Conservation (phyloP, 1,140 invertebrate genomes). For the Acromyrmex heyeri region DNA sequence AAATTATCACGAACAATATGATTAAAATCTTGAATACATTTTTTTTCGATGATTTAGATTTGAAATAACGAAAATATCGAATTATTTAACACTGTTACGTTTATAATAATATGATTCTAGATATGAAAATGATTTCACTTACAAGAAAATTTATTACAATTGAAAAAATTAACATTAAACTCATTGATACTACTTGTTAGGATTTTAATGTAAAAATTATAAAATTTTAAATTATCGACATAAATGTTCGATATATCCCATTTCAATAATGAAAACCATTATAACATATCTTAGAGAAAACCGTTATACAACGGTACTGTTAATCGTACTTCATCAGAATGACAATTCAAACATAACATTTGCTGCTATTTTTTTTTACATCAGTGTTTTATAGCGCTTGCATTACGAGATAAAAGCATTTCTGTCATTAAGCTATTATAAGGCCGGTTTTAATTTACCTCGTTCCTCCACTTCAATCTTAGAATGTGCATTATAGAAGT, state of each 20-base stretch:
- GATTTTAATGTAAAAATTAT: neutral
- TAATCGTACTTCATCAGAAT: slow-evolving; percentile 28
- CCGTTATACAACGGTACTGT: slow-evolving; percentile 46
- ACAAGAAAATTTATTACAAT: neutral
- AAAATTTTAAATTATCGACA: neutral
- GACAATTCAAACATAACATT: slow-evolving; percentile 20
- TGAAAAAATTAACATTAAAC: neutral
- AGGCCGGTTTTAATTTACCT: slow-evolving; percentile 55
- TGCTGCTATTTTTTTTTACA: neutral
- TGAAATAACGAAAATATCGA: neutral
- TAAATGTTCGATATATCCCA: neutral
- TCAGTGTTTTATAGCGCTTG: neutral
- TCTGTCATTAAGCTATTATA: slow-evolving; percentile 3
- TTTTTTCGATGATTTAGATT: neutral
- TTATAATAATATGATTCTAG: neutral
- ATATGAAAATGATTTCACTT: neutral
- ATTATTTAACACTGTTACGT: slow-evolving; percentile 1
- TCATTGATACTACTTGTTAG: neutral
- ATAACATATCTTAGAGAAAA: neutral
- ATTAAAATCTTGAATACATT: neutral
- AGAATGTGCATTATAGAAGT: slow-evolving; percentile 20
- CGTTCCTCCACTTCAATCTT: slow-evolving; percentile 22
- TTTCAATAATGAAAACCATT: neutral
- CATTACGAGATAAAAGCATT: neutral
- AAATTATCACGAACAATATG: slow-evolving; percentile 42